Conservation (phyloP, 2,888 invertebrate species). For the Andrena haemorrhoa region DNA sequence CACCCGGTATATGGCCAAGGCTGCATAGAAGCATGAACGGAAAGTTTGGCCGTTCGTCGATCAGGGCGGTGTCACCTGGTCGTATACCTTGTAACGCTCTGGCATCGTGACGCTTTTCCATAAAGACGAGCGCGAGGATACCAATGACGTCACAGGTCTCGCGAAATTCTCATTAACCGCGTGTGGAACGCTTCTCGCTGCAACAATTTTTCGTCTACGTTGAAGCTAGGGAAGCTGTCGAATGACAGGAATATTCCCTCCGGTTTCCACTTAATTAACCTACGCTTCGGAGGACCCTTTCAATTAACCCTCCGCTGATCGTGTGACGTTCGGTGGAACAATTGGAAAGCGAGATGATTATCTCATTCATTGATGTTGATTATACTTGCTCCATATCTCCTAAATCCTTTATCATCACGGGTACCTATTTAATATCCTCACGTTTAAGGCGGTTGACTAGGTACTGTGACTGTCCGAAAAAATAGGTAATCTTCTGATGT, state of each 20-base stretch:
- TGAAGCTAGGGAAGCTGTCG: not conserved
- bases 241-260: too few species aligned
- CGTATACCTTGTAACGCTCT: constrained; percentile 12
- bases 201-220: not conserved
- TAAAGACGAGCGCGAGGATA: constrained; percentile 15
- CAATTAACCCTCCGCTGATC: not conserved
- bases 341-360: not conserved
- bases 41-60: constrained; percentile 61
- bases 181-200: too few species aligned
- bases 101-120: not conserved
- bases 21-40: constrained; percentile 57
- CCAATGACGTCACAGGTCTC: not conserved
- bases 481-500: too few species aligned
- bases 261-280: not conserved
- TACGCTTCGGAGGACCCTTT: not conserved
- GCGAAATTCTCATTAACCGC: not conserved
- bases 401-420: too few species aligned
- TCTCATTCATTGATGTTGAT: not conserved
- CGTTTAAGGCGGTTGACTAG: too few species aligned
- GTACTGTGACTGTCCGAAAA: too few species aligned
- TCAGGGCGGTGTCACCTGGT: constrained; percentile 51
- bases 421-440: too few species aligned
- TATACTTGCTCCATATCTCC: too few species aligned
- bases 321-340: not conserved
- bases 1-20: constrained; percentile 62